A percentile compares a stretch with the other conserved stretches of the same genome.
These are phyloP conservation scores for Cebidichthys violaceus DNA, from an alignment of 2,113 vertebrate species.

Conservation along the genomic window DNA sequence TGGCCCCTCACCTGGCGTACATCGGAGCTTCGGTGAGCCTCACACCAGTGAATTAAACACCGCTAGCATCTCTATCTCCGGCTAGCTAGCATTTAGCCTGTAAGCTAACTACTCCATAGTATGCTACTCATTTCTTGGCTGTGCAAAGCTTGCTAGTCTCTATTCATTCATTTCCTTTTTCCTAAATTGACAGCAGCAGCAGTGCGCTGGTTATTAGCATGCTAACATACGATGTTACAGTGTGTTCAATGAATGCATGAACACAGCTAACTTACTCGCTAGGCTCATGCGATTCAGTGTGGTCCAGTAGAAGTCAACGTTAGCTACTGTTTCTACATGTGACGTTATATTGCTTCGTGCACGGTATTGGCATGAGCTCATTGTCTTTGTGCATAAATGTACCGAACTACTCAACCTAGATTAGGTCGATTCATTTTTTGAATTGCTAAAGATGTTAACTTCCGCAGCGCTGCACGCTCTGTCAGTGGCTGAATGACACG, in stretches of 20 bases:
- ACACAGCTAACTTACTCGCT: not conserved
- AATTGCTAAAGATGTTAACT: conserved; percentile 39
- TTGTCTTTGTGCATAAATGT: not conserved
- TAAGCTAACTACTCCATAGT: conserved; percentile 31
- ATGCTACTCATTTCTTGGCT: not conserved
- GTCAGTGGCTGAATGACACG: conserved; percentile 85
- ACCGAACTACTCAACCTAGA: accelerated
- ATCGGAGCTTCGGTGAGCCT: conserved; percentile 91
- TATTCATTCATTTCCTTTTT: not conserved
- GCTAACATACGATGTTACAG: not conserved
- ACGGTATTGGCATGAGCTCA: not conserved
- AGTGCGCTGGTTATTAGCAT: not conserved
- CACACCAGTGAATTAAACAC: not conserved
- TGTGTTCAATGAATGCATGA: not conserved
- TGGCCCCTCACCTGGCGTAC: conserved; percentile 89
- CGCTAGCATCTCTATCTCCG: not conserved
- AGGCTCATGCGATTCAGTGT: not conserved
- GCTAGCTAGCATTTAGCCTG: conserved; percentile 58
- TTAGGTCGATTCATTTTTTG: not conserved
- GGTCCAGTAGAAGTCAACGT: not conserved
- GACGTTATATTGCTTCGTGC: not conserved
- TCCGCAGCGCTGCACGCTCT: conserved; percentile 72
- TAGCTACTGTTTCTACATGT: not conserved
- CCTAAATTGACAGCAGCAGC: accelerated
- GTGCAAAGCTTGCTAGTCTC: not conserved